Percentiles rank a stretch among this genome's conserved stretches.
phyloP scores from a whole-genome alignment of 2,113 vertebrate genomes.

The Mesocricetus auratus region DNA sequence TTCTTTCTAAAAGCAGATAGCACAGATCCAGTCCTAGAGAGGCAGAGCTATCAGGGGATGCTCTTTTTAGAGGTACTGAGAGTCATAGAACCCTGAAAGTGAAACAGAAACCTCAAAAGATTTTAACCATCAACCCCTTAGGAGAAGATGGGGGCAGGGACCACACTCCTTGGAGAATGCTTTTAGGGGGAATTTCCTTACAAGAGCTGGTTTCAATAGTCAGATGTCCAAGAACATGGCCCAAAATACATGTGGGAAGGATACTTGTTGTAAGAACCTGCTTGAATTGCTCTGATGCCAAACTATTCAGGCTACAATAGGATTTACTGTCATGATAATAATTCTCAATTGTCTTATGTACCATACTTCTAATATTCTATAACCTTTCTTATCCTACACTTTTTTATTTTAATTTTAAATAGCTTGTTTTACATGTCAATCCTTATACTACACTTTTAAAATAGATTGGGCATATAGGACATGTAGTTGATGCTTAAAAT shows the following conservation, averaged over 20 bases:
- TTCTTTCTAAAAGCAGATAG: not conserved
- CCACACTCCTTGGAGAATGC: not conserved
- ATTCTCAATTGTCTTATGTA: not conserved
- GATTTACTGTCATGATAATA: constrained; percentile 28
- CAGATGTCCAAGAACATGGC: not conserved
- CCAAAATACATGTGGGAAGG: not conserved
- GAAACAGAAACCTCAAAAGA: not conserved
- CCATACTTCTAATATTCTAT: not conserved
- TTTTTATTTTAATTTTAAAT: no score
- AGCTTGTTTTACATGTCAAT: no score
- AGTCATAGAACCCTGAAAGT: not conserved
- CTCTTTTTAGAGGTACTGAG: not conserved
- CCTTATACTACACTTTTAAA: not conserved
- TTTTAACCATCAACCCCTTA: not conserved
- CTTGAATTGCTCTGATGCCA: not conserved
- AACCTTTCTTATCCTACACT: not conserved
- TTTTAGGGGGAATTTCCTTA: not conserved
- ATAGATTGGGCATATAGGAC: not conserved
- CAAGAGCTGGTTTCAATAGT: not conserved
- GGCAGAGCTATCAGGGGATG: not conserved
- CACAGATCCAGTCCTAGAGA: not conserved
- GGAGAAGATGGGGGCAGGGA: not conserved
- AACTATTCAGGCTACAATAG: not conserved
- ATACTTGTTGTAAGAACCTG: not conserved
- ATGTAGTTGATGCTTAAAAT: not conserved